phyloP scores from a whole-genome alignment of 2,113 vertebrate species.

The Erpornis zantholeuca region DNA sequence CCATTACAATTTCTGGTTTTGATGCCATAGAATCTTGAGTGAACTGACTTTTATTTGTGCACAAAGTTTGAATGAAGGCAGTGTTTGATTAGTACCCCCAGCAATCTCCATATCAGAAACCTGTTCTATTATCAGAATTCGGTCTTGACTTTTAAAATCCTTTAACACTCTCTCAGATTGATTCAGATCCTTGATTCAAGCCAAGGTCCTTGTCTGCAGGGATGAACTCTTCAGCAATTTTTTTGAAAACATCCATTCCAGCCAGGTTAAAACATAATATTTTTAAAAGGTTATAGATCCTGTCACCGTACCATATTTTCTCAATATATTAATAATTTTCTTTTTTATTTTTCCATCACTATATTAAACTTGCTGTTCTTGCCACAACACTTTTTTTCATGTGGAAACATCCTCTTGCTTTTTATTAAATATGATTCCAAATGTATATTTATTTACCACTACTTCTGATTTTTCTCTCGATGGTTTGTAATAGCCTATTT shows the following conservation, averaged over 20 bases:
- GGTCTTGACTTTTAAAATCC: background rate
- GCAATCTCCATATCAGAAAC: background rate
- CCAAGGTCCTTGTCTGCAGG: background rate
- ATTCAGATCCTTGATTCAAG: background rate
- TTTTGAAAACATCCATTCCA: background rate
- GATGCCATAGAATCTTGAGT: background rate
- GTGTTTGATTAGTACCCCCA: background rate
- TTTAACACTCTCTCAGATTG: background rate
- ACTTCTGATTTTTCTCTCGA: background rate
- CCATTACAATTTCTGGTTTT: background rate
- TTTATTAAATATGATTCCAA: background rate
- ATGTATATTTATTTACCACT: background rate
- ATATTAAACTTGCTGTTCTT: background rate
- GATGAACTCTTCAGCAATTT: background rate
- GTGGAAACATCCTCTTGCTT: background rate
- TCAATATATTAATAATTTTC: background rate
- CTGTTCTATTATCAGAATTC: background rate
- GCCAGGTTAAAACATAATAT: background rate
- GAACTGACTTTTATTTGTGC: background rate
- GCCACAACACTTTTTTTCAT: background rate
- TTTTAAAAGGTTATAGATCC: background rate
- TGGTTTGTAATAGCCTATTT: background rate
- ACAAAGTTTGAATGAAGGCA: background rate
- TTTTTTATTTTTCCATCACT: background rate
- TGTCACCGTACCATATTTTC: background rate